A percentile compares a stretch with the other conserved stretches of the same genome.
These are phyloP conservation scores for Romanogobio albipinnatus DNA, from an alignment of 2,113 vertebrate species.

Conservation along the genomic window DNA sequence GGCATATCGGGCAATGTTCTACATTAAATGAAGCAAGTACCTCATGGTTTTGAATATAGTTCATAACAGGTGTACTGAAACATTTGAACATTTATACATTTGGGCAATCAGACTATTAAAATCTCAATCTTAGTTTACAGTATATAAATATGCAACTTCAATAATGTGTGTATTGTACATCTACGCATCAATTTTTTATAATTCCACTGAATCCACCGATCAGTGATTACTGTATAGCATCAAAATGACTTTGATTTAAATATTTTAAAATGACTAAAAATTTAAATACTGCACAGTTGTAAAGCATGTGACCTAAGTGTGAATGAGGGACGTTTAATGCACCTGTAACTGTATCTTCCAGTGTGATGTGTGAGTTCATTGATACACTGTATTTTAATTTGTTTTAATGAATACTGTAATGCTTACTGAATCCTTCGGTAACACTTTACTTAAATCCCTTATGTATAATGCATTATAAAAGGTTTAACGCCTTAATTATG, in stretches of 20 bases:
- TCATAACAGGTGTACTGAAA: not conserved
- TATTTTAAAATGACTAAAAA: too few relatives aligned
- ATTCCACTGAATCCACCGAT: not conserved
- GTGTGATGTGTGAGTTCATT: not conserved
- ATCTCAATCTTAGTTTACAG: not conserved
- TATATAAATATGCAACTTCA: not conserved
- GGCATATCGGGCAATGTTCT: not conserved
- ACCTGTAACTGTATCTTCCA: not conserved
- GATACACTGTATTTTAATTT: conserved; percentile 26
- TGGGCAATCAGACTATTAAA: not conserved
- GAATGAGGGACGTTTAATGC: not conserved
- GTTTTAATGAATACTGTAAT: not conserved
- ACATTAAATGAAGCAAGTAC: not conserved
- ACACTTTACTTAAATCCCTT: too few relatives aligned
- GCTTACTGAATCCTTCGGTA: not conserved
- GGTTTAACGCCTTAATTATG: too few relatives aligned
- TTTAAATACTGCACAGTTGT: not conserved
- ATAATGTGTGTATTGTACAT: not conserved
- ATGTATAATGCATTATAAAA: too few relatives aligned
- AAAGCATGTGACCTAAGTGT: not conserved
- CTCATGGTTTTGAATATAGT: not conserved
- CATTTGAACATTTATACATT: not conserved
- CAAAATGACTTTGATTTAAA: too few relatives aligned
- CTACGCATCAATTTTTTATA: not conserved
- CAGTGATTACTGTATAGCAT: not conserved